Conservation (phyloP, 2,888 invertebrate genomes). For the Acanthosoma haemorrhoidale region DNA sequence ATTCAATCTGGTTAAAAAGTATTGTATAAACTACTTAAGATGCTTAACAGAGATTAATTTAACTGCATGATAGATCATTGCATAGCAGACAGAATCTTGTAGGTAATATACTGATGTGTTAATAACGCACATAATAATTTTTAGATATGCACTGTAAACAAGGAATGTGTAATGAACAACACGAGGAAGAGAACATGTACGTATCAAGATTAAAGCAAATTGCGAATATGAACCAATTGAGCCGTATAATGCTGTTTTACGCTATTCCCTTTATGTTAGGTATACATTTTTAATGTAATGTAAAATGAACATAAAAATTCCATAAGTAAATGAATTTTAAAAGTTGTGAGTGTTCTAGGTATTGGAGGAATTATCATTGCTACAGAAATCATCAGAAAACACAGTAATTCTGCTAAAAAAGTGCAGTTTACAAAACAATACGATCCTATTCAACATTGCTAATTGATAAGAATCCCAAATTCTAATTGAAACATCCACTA, state of each 20-base stretch:
- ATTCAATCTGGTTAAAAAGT: too few species aligned
- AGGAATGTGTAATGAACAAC: slow-evolving; percentile 6
- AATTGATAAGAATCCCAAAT: neutral
- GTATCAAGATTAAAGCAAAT: neutral
- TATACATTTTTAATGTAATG: neutral
- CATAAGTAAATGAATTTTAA: neutral
- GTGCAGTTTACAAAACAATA: slow-evolving; percentile 2
- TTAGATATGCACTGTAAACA: neutral
- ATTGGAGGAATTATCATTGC: slow-evolving; percentile 20
- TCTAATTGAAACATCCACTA: too few species aligned
- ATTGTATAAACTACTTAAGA: too few species aligned
- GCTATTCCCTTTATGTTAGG: slow-evolving; percentile 17
- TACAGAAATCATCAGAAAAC: slow-evolving; percentile 12
- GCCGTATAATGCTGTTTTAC: slow-evolving; percentile 13
- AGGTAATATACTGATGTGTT: too few species aligned
- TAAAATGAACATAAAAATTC: neutral
- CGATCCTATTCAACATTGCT: slow-evolving; percentile 22
- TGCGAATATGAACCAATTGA: slow-evolving; percentile 6
- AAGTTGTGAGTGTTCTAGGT: neutral
- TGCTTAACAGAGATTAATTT: too few species aligned
- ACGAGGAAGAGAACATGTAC: neutral
- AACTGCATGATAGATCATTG: too few species aligned
- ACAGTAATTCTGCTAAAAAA: neutral
- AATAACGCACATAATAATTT: too few species aligned
- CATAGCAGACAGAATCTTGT: too few species aligned